Conservation (phyloP, 1,140 invertebrate species). For the Drosophila kanapiae region DNA sequence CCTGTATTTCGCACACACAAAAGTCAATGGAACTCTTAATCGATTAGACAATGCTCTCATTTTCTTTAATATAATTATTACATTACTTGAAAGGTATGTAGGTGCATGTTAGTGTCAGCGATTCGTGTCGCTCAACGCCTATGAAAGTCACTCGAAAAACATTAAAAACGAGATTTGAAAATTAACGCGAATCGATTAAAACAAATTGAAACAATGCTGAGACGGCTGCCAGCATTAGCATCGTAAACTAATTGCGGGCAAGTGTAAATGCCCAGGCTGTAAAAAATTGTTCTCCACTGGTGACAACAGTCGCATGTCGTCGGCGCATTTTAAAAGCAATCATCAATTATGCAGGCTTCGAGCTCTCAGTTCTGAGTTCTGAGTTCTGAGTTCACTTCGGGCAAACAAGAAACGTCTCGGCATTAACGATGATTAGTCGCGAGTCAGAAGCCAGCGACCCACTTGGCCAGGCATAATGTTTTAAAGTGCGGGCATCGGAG, state of each 20-base stretch:
- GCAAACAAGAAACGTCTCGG: slow-evolving; percentile 34
- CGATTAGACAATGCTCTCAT: neutral
- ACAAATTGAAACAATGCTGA: slow-evolving; percentile 70
- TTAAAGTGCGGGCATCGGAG: slow-evolving; percentile 21
- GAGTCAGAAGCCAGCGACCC: slow-evolving; percentile 37
- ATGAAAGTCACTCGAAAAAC: slow-evolving; percentile 25
- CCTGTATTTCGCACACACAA: neutral
- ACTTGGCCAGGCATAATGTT: slow-evolving; percentile 33
- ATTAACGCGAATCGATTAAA: slow-evolving; percentile 81
- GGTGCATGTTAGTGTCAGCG: slow-evolving; percentile 37
- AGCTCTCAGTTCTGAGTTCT: slow-evolving; percentile 27
- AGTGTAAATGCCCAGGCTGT: slow-evolving; percentile 76
- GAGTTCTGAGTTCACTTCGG: slow-evolving; percentile 20
- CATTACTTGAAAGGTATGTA: slow-evolving; percentile 27
- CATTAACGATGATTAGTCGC: slow-evolving; percentile 51
- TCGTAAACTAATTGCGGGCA: slow-evolving; percentile 78
- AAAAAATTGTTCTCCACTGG: slow-evolving; percentile 71
- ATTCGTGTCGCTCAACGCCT: slow-evolving; percentile 37
- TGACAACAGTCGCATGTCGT: slow-evolving; percentile 73
- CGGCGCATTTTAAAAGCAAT: slow-evolving; percentile 81
- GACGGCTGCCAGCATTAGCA: slow-evolving; percentile 42
- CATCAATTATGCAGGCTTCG: slow-evolving; percentile 76
- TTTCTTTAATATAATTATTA: slow-evolving; percentile 9
- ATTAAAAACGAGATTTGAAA: slow-evolving; percentile 44
- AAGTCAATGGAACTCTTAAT: neutral